Percentiles rank a stretch among this genome's conserved stretches.
These are phyloP conservation scores for Catostomus latipinnis DNA, from an alignment of 2,797 vertebrate species.

Conservation along the genomic window DNA sequence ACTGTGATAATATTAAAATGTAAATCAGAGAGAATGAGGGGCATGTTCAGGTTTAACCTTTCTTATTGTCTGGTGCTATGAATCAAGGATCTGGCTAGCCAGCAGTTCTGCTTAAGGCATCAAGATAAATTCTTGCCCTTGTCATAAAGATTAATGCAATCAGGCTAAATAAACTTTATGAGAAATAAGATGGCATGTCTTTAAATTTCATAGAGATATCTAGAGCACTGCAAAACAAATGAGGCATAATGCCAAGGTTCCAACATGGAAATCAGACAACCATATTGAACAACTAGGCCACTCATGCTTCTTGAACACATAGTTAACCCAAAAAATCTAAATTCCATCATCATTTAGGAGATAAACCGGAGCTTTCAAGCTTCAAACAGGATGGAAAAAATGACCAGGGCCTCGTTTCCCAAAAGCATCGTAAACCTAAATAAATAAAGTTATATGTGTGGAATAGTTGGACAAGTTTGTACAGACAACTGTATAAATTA, in stretches of 20 bases:
- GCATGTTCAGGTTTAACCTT: conserved; percentile 27
- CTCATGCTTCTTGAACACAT: neutral
- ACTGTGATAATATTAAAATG: conserved; percentile 23
- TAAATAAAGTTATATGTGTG: no score
- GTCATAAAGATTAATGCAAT: neutral
- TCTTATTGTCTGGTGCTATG: conserved; percentile 4
- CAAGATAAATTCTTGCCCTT: neutral
- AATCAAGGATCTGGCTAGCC: neutral
- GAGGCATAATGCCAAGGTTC: neutral
- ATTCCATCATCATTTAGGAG: no score
- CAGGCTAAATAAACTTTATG: neutral
- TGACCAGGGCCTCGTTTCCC: no score
- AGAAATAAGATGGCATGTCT: neutral
- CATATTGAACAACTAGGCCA: neutral
- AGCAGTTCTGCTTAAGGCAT: neutral
- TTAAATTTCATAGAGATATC: neutral
- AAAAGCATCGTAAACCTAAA: no score
- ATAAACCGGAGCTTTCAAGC: no score
- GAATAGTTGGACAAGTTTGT: no score
- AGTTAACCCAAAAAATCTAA: no score
- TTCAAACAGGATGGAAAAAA: no score
- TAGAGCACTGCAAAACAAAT: neutral
- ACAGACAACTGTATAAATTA: no score
- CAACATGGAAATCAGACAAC: neutral
- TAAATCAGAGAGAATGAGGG: conserved; percentile 23